phyloP scores from a whole-genome alignment of 2,113 vertebrate genomes.

The Seriola rivoliana region DNA sequence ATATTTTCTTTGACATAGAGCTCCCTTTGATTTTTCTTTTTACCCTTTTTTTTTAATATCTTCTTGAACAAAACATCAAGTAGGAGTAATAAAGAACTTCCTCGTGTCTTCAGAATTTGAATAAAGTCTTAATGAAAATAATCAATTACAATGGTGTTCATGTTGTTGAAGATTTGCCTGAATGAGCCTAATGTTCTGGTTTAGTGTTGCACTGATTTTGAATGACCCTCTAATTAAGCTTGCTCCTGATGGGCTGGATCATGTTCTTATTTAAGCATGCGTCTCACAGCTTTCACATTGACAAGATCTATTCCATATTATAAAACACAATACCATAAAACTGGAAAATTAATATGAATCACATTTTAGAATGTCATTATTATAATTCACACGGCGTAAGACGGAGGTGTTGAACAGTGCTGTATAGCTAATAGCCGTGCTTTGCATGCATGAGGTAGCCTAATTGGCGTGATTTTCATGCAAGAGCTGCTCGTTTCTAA shows the following conservation, averaged over 20 bases:
- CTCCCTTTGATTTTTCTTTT: slow-evolving; percentile 1
- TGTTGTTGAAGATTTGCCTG: slow-evolving; percentile 5
- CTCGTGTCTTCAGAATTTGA: neutral
- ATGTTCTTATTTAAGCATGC: neutral
- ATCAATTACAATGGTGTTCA: neutral
- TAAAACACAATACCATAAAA: neutral
- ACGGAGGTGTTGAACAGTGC: neutral
- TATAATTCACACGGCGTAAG: neutral
- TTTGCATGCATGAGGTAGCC: neutral
- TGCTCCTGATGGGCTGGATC: neutral
- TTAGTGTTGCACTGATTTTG: neutral
- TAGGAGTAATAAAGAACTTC: neutral
- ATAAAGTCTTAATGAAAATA: slow-evolving; percentile 13
- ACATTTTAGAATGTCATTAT: neutral
- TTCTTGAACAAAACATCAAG: neutral
- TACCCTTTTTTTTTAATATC: neutral
- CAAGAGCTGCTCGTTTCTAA: neutral
- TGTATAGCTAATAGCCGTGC: neutral
- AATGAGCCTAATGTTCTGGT: slow-evolving; percentile 4
- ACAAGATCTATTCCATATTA: neutral
- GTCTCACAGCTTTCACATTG: neutral
- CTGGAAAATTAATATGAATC: neutral
- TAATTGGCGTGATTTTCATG: neutral
- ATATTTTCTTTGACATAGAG: neutral
- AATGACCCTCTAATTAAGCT: slow-evolving; percentile 10